Evolutionary conservation across 2,888 invertebrate species (phyloP).

Genomic region (Lutraria lutraria): DNA sequence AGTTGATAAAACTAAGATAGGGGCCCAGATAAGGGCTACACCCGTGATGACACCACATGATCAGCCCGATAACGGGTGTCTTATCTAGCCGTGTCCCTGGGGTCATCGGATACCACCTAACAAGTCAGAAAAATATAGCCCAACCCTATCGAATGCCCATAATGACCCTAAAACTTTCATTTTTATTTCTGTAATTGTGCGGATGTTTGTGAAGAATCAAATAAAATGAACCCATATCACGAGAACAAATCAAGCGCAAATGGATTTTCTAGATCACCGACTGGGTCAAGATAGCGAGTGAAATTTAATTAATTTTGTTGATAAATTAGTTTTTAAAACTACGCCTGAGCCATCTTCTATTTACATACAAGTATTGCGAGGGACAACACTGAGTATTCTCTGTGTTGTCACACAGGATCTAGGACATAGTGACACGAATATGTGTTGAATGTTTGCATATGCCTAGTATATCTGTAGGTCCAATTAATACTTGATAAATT

Average conservation of each 20-base stretch:
- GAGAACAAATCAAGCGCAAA: conserved; percentile 61
- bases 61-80: conserved; percentile 56
- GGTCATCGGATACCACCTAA: conserved; percentile 65
- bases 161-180: conserved; percentile 67
- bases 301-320: conserved; percentile 72
- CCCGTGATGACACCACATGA: conserved; percentile 59
- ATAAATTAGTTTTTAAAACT: conserved; percentile 71
- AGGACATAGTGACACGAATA: conserved; percentile 43
- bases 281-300: conserved; percentile 66
- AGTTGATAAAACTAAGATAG: conserved; percentile 59
- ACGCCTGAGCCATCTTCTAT: conserved; percentile 50
- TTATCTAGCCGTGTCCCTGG: conserved; percentile 56
- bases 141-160: conserved; percentile 59
- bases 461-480: background rate
- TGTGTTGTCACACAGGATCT: conserved; percentile 41
- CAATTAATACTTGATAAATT: background rate
- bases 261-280: conserved; percentile 68
- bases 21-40: conserved; percentile 48
- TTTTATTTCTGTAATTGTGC: conserved; percentile 62
- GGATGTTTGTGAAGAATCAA: conserved; percentile 42
- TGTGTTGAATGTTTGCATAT: background rate
- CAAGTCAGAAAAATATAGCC: conserved; percentile 46
- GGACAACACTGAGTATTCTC: conserved; percentile 32
- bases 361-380: conserved; percentile 53
- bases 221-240: conserved; percentile 65